Conservation (phyloP, 1,140 invertebrate genomes). For the Drosophila takahashii region DNA sequence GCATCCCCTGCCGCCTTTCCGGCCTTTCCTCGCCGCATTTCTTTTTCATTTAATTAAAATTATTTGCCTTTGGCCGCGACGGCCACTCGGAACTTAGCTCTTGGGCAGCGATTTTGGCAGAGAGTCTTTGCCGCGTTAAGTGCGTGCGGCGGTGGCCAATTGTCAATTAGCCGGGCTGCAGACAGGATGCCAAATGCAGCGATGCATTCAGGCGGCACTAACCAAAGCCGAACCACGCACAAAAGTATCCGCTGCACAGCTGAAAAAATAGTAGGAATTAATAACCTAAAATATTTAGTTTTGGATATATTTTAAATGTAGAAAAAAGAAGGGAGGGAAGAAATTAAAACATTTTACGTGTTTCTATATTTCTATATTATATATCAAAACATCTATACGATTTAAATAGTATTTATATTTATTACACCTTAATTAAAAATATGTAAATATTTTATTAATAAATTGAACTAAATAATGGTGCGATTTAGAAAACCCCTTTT, state of each 20-base stretch:
- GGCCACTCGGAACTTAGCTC: conserved; percentile 69
- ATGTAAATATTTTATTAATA: not conserved
- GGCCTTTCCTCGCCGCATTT: conserved; percentile 49
- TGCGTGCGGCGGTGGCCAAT: conserved; percentile 62
- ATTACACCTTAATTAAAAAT: not conserved
- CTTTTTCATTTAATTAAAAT: conserved; percentile 83
- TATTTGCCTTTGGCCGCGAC: conserved; percentile 73
- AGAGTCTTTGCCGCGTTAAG: conserved; percentile 59
- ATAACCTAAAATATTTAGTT: not conserved
- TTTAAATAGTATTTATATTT: too few species aligned
- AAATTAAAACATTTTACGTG: too few species aligned
- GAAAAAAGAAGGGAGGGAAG: too few species aligned
- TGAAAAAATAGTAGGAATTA: not conserved
- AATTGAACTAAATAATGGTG: not conserved
- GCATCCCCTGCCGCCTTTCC: not conserved
- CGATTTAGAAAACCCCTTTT: not conserved
- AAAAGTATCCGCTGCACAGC: conserved; percentile 45
- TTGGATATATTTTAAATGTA: too few species aligned
- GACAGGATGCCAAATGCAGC: conserved; percentile 50
- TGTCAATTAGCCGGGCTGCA: conserved; percentile 69
- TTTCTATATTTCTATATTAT: too few species aligned
- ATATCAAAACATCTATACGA: too few species aligned
- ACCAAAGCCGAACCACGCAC: conserved; percentile 61
- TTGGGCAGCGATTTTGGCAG: conserved; percentile 51
- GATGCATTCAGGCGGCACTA: conserved; percentile 68